Conservation (phyloP, 2,888 invertebrate genomes). For the Mamestra brassicae region DNA sequence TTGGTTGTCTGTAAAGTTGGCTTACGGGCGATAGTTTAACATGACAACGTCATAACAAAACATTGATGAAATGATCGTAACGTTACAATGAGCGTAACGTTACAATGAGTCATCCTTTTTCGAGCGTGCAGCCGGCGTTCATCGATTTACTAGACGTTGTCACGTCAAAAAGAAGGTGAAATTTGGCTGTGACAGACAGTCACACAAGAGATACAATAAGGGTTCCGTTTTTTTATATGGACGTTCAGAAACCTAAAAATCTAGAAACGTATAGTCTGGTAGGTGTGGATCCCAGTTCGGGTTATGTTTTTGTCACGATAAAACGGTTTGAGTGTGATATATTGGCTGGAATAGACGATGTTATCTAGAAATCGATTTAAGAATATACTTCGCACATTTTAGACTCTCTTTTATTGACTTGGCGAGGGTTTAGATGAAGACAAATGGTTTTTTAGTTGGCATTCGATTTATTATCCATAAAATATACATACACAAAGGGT, state of each 20-base stretch:
- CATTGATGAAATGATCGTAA: no score
- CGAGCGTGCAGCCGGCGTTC: no score
- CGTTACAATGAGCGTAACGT: no score
- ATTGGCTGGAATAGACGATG: slow-evolving; percentile 4
- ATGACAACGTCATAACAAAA: no score
- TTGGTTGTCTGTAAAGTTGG: no score
- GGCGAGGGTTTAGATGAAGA: slow-evolving; percentile 7
- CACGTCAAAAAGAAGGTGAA: no score
- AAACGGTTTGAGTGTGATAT: slow-evolving; percentile 24
- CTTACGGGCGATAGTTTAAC: no score
- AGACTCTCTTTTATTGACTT: slow-evolving; percentile 2
- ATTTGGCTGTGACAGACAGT: no score
- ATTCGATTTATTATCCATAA: not conserved
- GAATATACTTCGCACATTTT: slow-evolving; percentile 11
- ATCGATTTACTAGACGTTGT: no score
- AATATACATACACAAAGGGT: not conserved
- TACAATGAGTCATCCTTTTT: no score
- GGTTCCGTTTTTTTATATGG: no score
- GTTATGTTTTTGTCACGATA: slow-evolving; percentile 39
- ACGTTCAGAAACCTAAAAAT: not conserved
- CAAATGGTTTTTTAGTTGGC: slow-evolving; percentile 3
- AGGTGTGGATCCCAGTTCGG: not conserved
- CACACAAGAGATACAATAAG: no score
- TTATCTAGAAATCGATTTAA: slow-evolving; percentile 6
- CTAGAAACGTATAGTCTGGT: not conserved